Percentiles rank a stretch among this genome's conserved stretches.
Evolutionary conservation across 2,888 invertebrate species (phyloP).

Genomic region (Tetranychus piercei): DNA sequence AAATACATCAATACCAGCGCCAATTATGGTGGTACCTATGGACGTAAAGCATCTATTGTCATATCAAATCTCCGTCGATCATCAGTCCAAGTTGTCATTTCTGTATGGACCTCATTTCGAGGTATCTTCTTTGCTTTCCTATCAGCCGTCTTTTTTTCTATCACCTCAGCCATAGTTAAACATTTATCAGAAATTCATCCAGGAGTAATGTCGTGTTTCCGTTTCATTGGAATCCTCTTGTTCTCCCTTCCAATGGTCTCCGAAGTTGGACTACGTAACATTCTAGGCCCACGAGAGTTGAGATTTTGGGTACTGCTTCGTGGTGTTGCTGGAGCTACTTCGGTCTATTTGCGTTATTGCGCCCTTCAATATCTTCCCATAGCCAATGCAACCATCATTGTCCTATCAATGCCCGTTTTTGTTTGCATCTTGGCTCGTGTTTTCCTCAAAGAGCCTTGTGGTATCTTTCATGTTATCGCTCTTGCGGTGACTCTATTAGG

Average conservation of each 20-base stretch:
- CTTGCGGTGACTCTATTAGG: conserved; percentile 65
- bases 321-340: conserved; percentile 66
- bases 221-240: conserved; percentile 64
- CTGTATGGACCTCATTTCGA: conserved; percentile 6
- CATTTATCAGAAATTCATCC: conserved; percentile 60
- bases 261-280: conserved; percentile 54
- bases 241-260: conserved; percentile 62
- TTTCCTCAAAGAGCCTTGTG: conserved; percentile 71
- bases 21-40: not conserved
- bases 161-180: conserved; percentile 78
- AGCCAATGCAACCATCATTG: conserved; percentile 49
- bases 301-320: conserved; percentile 55
- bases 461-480: conserved; percentile 62
- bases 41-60: conserved; percentile 1
- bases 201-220: conserved; percentile 66
- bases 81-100: conserved; percentile 6
- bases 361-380: conserved; percentile 76
- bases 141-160: conserved; percentile 70
- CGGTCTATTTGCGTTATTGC: conserved; percentile 72
- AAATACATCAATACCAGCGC: not conserved
- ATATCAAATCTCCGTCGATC: not conserved
- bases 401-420: conserved; percentile 79
- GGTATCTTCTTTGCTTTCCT: conserved; percentile 32
- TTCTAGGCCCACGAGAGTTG: conserved; percentile 54
- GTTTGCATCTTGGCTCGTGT: conserved; percentile 47